Evolutionary conservation across 2,888 invertebrate species (phyloP).

Genomic region (Trissolcus brochymenae): DNA sequence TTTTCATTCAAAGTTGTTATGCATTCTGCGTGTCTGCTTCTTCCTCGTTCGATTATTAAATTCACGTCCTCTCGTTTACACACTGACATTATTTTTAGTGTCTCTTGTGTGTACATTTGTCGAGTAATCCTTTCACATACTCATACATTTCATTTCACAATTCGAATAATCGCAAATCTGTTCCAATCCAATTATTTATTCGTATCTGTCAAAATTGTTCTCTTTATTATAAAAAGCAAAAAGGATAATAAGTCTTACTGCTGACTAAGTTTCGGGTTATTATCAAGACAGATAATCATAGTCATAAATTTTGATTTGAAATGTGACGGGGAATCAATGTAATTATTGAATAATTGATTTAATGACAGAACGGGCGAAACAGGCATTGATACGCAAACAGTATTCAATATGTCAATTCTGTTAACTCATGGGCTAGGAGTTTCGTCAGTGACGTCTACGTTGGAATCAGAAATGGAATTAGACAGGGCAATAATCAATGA

Average conservation of each 20-base stretch:
- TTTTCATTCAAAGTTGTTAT: constrained; percentile 69
- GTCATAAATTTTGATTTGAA: constrained; percentile 22
- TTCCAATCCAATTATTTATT: constrained; percentile 38
- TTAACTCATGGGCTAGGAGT: constrained; percentile 45
- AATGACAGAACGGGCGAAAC: constrained; percentile 42
- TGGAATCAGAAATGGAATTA: constrained; percentile 54
- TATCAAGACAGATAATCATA: constrained; percentile 3
- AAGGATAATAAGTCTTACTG: neutral
- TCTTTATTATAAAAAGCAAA: neutral
- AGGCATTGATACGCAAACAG: constrained; percentile 51
- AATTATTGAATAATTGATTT: constrained; percentile 54
- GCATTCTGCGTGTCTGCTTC: constrained; percentile 43
- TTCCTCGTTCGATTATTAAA: constrained; percentile 60
- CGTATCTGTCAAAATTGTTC: constrained; percentile 2
- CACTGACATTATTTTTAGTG: constrained; percentile 53
- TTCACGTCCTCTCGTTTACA: constrained; percentile 61
- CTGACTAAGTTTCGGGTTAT: constrained; percentile 2
- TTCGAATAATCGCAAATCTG: constrained; percentile 42
- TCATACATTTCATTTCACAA: constrained; percentile 34
- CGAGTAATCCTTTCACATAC: constrained; percentile 46
- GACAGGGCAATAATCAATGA: constrained; percentile 74
- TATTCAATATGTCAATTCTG: constrained; percentile 52
- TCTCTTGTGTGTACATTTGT: constrained; percentile 53
- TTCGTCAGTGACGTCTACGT: constrained; percentile 46
- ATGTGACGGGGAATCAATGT: constrained; percentile 18